Conservation (phyloP, 2,888 invertebrate species). For the Agapetus fuscipes region DNA sequence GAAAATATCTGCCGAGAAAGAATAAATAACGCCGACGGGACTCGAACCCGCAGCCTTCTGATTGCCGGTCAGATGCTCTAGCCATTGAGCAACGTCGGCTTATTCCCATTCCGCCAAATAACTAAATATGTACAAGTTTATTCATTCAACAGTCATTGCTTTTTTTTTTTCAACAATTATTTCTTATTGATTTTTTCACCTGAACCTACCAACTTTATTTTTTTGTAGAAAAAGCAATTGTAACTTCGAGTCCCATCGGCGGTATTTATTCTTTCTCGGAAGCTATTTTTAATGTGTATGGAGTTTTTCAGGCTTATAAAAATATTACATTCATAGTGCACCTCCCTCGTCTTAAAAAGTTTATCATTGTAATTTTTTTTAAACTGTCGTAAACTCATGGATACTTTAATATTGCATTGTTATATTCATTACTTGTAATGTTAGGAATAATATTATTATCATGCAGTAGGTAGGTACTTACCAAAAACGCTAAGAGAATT, state of each 20-base stretch:
- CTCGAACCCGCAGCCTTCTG: conserved; percentile 3
- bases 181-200: conserved; percentile 3
- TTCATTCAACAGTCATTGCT: conserved; percentile 3
- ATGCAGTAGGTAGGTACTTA: conserved; percentile 4
- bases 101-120: conserved; percentile 3
- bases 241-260: too few relatives aligned
- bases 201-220: too few relatives aligned
- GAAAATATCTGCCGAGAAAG: too few relatives aligned
- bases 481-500: conserved; percentile 5
- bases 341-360: conserved; percentile 2
- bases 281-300: background rate
- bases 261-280: too few relatives aligned
- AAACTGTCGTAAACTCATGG: too few relatives aligned
- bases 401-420: too few relatives aligned
- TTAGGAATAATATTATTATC: conserved; percentile 3
- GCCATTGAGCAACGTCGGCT: conserved; percentile 3
- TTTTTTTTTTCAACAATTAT: conserved; percentile 3
- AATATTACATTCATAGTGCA: conserved; percentile 1
- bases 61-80: conserved; percentile 3
- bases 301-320: conserved; percentile 2
- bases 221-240: too few relatives aligned
- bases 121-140: conserved; percentile 3
- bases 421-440: too few relatives aligned
- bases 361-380: conserved; percentile 2
- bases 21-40: conserved; percentile 3